Percentiles rank a stretch among this genome's conserved stretches.
Conservation (phyloP, 1,140 invertebrate species). For the Drosophila arawakana region DNA sequence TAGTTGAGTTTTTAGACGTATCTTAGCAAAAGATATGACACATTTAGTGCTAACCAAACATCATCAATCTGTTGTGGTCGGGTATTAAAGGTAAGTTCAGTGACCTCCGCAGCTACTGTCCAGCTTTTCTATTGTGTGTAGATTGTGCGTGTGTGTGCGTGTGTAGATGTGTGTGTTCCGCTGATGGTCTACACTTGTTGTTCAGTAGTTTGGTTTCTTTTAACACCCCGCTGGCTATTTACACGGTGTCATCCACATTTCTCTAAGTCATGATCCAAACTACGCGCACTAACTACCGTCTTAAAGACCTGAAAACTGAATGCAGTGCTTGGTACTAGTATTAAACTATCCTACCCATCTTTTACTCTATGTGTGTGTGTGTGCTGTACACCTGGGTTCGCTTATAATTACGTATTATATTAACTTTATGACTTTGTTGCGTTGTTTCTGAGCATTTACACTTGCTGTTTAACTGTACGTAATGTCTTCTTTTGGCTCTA, state of each 20-base stretch:
- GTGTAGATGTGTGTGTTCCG: constrained; percentile 9
- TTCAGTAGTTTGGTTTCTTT: constrained; percentile 59
- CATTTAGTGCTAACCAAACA: constrained; percentile 36
- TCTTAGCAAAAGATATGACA: constrained; percentile 28
- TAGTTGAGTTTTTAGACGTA: not conserved
- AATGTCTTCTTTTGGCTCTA: constrained; percentile 42
- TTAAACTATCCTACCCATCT: not conserved
- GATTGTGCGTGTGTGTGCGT: constrained; percentile 17
- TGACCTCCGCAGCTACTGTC: constrained; percentile 60
- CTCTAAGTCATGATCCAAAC: constrained; percentile 62
- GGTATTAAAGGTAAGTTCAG: constrained; percentile 36
- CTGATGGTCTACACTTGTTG: constrained; percentile 63
- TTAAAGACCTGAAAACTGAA: constrained; percentile 4
- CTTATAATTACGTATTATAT: constrained; percentile 72
- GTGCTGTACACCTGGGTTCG: not conserved
- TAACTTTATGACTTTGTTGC: constrained; percentile 43
- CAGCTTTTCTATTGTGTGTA: constrained; percentile 52
- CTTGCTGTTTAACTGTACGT: constrained; percentile 59
- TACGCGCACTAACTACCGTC: constrained; percentile 14
- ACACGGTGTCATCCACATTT: constrained; percentile 67
- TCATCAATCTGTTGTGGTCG: constrained; percentile 21
- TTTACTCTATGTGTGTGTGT: not conserved
- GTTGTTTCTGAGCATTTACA: constrained; percentile 35
- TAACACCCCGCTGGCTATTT: constrained; percentile 45
- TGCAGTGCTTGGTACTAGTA: not conserved